Base-by-base conservation (phyloP, 2,113 vertebrate species). In the Cettia cetti region DNA sequence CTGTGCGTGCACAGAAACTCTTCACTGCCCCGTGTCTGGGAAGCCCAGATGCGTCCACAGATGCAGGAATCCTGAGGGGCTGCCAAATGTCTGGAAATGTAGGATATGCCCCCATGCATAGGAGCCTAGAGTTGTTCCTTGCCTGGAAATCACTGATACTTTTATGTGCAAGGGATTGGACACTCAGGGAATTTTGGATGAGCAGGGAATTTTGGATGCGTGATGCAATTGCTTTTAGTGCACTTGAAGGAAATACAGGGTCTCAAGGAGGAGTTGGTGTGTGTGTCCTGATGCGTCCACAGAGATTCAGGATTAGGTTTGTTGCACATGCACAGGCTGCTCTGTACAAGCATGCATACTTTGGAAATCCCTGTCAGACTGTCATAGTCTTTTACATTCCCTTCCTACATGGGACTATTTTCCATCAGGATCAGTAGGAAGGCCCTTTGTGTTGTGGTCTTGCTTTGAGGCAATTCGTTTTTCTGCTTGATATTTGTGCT, bases 21-120 rank as follows among this genome's bases (percentile, higher is more conserved):
- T 68, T 39, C 60, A 33, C 76, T 89, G 90, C 77, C 76, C 86
- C 0, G 0, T 18, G 75, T 75, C 92, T 96, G 91, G 59, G 69
- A 83, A 83, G 47, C 60, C 92, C 94, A 94, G 82, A 86, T 96
- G 86, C 71, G 72, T 93, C 83, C 71, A 63, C 91, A 94, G 69
- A 91, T 92, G 94, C 80, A 89, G 72, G 92, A 96, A 94, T 94
- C 56, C 47, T 81, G 76, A 78, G 2, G 15, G 13, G 22, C 68
- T 90, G 94, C 89, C 95, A 96, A 83, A 81, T 2, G 45, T 94
- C 91, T 97, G 91, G 91, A 95, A 95, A 68, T 47, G 56, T 63
- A 77, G 82, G 68, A 61, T 92, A 56, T 97, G 94, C 94, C 95
- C 86, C 40, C 91, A 86, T 95, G 72, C 83, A 78, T 63, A 65